phyloP scores from a whole-genome alignment of 2,113 vertebrate genomes.

The Indicator maculatus region DNA sequence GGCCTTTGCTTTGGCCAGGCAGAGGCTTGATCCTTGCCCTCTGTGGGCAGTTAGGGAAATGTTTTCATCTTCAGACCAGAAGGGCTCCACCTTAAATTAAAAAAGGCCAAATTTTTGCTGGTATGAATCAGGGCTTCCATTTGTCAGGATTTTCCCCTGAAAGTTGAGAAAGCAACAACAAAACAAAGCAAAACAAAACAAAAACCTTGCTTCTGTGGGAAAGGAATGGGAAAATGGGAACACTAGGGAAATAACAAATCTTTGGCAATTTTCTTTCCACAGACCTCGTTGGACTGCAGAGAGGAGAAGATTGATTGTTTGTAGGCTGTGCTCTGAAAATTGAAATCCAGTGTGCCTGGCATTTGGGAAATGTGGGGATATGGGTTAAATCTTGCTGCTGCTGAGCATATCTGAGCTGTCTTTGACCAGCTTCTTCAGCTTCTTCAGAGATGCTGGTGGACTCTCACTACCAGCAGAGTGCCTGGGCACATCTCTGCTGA shows the following conservation, averaged over 20 bases:
- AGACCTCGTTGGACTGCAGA: neutral
- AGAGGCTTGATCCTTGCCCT: neutral
- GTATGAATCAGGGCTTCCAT: slow-evolving; percentile 67
- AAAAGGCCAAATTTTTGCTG: slow-evolving; percentile 53
- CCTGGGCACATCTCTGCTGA: neutral
- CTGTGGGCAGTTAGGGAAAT: neutral
- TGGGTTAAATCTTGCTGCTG: neutral
- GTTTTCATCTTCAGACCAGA: slow-evolving; percentile 28
- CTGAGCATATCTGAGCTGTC: neutral
- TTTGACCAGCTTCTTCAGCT: fast-evolving
- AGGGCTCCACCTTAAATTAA: slow-evolving; percentile 60
- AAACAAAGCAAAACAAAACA: slow-evolving; percentile 17
- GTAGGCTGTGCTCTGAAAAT: slow-evolving; percentile 16
- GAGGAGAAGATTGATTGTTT: neutral
- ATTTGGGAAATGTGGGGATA: neutral
- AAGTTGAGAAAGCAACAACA: slow-evolving; percentile 42
- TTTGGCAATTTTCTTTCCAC: slow-evolving; percentile 38
- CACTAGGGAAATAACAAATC: slow-evolving; percentile 56
- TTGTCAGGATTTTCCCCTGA: slow-evolving; percentile 64
- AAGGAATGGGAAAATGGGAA: slow-evolving; percentile 59
- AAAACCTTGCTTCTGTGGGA: slow-evolving; percentile 62
- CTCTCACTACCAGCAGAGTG: neutral
- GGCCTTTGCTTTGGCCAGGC: neutral
- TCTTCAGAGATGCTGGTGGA: neutral
- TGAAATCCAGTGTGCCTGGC: neutral